These are phyloP conservation scores for Zaprionus inermis DNA, from an alignment of 1,140 invertebrate species.

Conservation along the genomic window DNA sequence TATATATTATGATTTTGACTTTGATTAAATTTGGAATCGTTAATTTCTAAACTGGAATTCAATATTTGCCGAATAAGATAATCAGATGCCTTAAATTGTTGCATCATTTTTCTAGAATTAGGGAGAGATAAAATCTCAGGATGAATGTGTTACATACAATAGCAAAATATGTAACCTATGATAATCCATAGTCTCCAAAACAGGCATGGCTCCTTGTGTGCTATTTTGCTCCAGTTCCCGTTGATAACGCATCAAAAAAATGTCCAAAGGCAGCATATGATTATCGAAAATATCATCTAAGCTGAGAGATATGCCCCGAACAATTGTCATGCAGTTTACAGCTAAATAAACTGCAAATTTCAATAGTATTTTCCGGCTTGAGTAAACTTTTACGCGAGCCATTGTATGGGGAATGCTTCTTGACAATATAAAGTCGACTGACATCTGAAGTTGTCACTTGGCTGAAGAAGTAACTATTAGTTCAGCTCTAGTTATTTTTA, in stretches of 20 bases:
- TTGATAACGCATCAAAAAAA: slow-evolving; percentile 13
- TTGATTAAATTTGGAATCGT: slow-evolving; percentile 11
- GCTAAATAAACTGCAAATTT: not conserved
- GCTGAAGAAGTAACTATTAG: not conserved
- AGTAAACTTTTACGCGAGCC: not conserved
- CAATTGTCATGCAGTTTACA: not conserved
- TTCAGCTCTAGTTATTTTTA: not conserved
- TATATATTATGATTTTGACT: slow-evolving; percentile 12
- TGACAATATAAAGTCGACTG: not conserved
- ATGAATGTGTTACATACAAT: no score
- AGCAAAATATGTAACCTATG: slow-evolving; percentile 22
- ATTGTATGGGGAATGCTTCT: not conserved
- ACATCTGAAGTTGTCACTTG: not conserved
- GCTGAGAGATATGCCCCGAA: slow-evolving; percentile 17
- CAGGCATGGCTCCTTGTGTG: slow-evolving; percentile 8
- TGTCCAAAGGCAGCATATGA: slow-evolving; percentile 30
- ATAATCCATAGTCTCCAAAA: slow-evolving; percentile 25
- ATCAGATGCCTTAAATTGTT: slow-evolving; percentile 48
- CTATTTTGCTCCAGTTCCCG: not conserved
- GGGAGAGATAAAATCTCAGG: not conserved
- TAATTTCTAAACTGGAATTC: not conserved
- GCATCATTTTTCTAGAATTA: slow-evolving; percentile 52
- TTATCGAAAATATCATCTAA: slow-evolving; percentile 37
- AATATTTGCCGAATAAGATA: slow-evolving; percentile 50
- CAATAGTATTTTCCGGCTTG: not conserved